These are phyloP conservation scores for Diplazon laetatorius DNA, from an alignment of 2,888 invertebrate genomes.

Conservation along the genomic window DNA sequence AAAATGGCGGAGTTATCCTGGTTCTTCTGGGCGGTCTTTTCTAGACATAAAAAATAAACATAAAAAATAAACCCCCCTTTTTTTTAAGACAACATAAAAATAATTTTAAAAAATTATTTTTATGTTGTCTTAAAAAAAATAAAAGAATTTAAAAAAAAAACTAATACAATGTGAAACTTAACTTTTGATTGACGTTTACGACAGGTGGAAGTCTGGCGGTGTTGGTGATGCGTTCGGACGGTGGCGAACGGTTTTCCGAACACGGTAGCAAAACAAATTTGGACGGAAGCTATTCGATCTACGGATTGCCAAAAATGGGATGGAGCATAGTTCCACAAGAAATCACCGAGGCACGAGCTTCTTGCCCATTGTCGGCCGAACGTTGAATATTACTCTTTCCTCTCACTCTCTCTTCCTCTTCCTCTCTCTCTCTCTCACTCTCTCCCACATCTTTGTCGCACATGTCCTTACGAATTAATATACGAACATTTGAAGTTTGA, in stretches of 20 bases:
- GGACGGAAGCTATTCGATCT: conserved; percentile 71
- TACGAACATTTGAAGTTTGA: neutral
- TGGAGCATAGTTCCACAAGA: conserved; percentile 69
- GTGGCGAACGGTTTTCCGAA: conserved; percentile 51
- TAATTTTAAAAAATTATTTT: no score
- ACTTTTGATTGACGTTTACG: neutral
- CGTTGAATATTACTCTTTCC: neutral
- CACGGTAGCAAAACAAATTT: conserved; percentile 65
- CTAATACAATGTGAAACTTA: no score
- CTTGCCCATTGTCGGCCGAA: conserved; percentile 65
- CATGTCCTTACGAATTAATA: neutral
- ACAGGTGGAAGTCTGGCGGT: conserved; percentile 76
- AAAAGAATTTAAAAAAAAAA: no score
- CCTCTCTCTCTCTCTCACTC: neutral
- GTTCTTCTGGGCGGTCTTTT: no score
- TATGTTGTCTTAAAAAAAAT: no score
- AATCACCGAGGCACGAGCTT: conserved; percentile 68
- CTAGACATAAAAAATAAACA: no score
- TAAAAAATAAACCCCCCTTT: no score
- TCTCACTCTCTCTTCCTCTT: no score
- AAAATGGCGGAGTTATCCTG: no score
- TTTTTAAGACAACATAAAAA: no score
- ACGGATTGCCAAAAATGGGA: conserved; percentile 66
- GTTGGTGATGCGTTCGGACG: conserved; percentile 64
- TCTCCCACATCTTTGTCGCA: neutral